Base-by-base conservation (phyloP, 2,888 invertebrate species). In the Tricholauxania praeusta region DNA sequence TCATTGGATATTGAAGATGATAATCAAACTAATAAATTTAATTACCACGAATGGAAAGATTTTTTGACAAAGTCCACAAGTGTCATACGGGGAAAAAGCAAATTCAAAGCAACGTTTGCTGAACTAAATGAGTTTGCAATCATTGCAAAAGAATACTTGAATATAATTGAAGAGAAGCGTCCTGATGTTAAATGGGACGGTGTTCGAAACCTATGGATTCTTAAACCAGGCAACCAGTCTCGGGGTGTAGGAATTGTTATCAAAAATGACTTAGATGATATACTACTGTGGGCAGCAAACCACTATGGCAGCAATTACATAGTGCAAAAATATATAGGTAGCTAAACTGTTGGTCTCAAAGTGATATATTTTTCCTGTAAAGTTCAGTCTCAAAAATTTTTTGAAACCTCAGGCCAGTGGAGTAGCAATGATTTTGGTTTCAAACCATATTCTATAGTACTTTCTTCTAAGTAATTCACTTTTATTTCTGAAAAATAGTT, bases 211-310 rank as follows among this genome's bases (percentile, higher is more conserved):
- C 91, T 96, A 78, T 97, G 96, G 96, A 96, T 97, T 75, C 89
- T 97, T 57, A 97, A 97, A 84, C 96, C 96, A 0, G 93, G 93
- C 3, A 92, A 93, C 81, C 92, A 93, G 78, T 94, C 94, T 48
- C 90, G 96, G 80, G 96, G 96, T 0, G 89, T 93, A 83, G 96
- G 96, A 5, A 96, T 97, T 76, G 90, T 91, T 77, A 91, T 96
- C 85, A 93, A 93, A 78, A 92, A 93, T 80, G 91, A 92, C 76
- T 87, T 96, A 73, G 91, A 91, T 73, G 92, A 92, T 62, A 94
- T 96, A 77, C 87, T 92, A 39, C 3, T 7, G 7, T 39, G 39
- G 39, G 39, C 39, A 10, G 8, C 39, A 5, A 39, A 39, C 10
- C 39, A 39, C 8, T 39, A 39, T 39, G 10, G 10, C 10, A 39